Conservation (phyloP, 2,113 vertebrate species). For the Anhinga rufa region DNA sequence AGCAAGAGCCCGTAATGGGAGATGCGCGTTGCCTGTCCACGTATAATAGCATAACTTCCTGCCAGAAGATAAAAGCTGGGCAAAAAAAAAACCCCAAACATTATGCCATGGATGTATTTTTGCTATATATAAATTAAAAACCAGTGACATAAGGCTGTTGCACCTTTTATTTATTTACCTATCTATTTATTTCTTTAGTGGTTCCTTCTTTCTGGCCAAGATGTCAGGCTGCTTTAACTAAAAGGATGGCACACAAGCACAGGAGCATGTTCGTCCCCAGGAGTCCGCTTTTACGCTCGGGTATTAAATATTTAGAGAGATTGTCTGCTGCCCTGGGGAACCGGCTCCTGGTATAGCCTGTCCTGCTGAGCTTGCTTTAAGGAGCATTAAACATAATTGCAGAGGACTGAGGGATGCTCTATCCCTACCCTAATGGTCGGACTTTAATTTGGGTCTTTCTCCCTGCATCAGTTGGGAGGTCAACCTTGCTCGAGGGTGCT, state of each 20-base stretch:
- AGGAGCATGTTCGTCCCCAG: rapidly evolving
- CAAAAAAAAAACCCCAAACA: not conserved
- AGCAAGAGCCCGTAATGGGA: not conserved
- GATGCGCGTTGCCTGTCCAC: not conserved
- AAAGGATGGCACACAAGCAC: not conserved
- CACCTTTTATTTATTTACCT: not conserved
- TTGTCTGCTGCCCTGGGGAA: not conserved
- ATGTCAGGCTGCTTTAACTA: not conserved
- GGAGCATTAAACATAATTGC: not conserved
- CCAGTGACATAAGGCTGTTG: not conserved
- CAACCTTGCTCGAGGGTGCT: not conserved
- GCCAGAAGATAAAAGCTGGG: not conserved
- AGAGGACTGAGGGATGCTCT: not conserved
- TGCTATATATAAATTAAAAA: not conserved
- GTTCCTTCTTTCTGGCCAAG: not conserved
- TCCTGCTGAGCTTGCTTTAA: not conserved
- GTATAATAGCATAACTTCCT: not conserved
- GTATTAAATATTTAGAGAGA: not conserved
- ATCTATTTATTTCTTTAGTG: not conserved
- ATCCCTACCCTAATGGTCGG: not conserved
- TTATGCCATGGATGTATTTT: not conserved
- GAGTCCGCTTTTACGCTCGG: not conserved
- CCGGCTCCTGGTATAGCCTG: not conserved
- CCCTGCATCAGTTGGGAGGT: not conserved
- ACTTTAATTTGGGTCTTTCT: not conserved